Conservation (phyloP, 2,888 invertebrate genomes). For the Andrena trimmerana region DNA sequence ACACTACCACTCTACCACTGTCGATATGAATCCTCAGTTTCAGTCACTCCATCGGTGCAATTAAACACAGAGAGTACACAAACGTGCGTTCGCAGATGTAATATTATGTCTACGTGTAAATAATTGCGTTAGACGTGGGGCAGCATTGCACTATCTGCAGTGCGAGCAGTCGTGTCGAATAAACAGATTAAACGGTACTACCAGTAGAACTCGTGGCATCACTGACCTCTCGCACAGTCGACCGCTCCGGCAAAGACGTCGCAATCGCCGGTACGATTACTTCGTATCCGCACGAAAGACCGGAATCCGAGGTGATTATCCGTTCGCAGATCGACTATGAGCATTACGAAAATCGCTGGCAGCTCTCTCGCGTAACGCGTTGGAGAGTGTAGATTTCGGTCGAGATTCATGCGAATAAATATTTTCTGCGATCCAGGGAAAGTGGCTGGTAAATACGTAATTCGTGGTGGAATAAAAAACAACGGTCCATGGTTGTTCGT, state of each 20-base stretch:
- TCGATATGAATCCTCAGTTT: too few species aligned
- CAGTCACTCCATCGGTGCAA: too few species aligned
- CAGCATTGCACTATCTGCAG: not conserved
- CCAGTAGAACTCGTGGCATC: conserved; percentile 32
- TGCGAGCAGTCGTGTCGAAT: conserved; percentile 19
- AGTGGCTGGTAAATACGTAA: not conserved
- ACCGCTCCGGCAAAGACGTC: conserved; percentile 35
- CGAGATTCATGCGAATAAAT: conserved; percentile 32
- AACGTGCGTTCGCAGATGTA: too few species aligned
- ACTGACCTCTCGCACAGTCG: conserved; percentile 35
- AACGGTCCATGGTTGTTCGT: not conserved
- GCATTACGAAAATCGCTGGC: conserved; percentile 63
- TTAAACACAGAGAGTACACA: too few species aligned
- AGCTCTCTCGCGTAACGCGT: conserved; percentile 27
- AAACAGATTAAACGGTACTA: conserved; percentile 61
- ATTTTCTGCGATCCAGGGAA: not conserved
- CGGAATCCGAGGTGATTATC: conserved; percentile 67
- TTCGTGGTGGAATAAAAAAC: not conserved
- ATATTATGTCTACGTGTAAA: not conserved
- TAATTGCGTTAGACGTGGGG: conserved; percentile 7
- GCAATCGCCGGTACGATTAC: conserved; percentile 59
- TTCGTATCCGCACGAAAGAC: conserved; percentile 66
- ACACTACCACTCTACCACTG: too few species aligned
- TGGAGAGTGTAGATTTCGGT: conserved; percentile 40
- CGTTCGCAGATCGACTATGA: conserved; percentile 53